These are phyloP conservation scores for Denticeps clupeoides DNA, from an alignment of 2,797 vertebrate genomes.

Conservation along the genomic window DNA sequence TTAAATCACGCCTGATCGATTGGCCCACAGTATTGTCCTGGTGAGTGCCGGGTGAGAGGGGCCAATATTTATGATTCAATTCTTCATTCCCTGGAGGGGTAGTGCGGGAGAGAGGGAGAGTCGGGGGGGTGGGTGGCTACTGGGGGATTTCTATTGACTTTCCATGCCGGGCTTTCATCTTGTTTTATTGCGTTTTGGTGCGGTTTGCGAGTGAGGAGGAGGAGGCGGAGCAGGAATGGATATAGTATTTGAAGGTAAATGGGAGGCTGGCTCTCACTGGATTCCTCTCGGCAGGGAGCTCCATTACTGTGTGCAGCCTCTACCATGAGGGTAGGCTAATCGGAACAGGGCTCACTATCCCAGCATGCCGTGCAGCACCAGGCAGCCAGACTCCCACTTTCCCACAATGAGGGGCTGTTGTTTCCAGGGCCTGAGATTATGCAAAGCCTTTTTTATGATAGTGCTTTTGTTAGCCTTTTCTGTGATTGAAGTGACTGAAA, in stretches of 20 bases:
- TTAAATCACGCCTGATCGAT: slow-evolving; percentile 23
- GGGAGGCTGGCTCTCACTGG: not conserved
- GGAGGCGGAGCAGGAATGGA: slow-evolving; percentile 14
- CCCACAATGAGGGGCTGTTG: not conserved
- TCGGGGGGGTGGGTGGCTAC: slow-evolving; percentile 21
- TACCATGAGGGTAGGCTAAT: slow-evolving; percentile 12
- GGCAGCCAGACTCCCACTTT: slow-evolving; percentile 7
- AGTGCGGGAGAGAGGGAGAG: too few species aligned
- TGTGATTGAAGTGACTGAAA: too few species aligned
- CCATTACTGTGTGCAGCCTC: slow-evolving; percentile 19
- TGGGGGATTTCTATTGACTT: slow-evolving; percentile 38
- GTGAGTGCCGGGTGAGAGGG: not conserved
- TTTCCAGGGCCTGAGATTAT: not conserved
- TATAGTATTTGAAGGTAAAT: slow-evolving; percentile 5
- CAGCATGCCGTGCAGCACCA: slow-evolving; percentile 10
- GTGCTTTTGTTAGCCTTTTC: too few species aligned
- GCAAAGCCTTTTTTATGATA: too few species aligned
- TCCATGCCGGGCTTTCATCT: slow-evolving; percentile 35
- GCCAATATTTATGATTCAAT: slow-evolving; percentile 36
- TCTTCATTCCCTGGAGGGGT: slow-evolving; percentile 25
- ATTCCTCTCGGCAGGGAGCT: slow-evolving; percentile 16
- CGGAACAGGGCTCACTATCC: slow-evolving; percentile 13
- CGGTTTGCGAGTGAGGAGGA: slow-evolving; percentile 6
- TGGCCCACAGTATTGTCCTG: slow-evolving; percentile 13
- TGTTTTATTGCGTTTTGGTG: slow-evolving; percentile 32